phyloP scores from a whole-genome alignment of 2,113 vertebrate species.

The Laticauda laticaudata region DNA sequence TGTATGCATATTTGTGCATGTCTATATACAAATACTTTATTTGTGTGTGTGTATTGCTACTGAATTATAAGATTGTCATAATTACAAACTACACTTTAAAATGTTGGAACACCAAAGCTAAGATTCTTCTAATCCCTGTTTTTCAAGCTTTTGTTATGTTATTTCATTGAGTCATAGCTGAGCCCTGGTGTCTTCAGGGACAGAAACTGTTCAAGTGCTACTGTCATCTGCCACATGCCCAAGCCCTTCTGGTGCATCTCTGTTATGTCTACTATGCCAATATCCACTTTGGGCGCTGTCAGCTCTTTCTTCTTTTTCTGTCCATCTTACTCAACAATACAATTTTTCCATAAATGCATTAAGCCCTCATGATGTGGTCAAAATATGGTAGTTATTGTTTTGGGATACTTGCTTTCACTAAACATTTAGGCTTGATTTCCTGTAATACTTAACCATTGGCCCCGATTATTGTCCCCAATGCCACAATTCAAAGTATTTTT shows the following conservation, averaged over 20 bases:
- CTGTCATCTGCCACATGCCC: not conserved
- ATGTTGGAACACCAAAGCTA: not conserved
- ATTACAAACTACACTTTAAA: not conserved
- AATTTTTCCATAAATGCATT: not conserved
- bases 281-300: not conserved
- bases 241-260: not conserved
- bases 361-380: not conserved
- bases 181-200: not conserved
- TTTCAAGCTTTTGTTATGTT: not conserved
- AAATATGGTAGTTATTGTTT: not conserved
- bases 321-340: not conserved
- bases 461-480: not conserved
- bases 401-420: not conserved
- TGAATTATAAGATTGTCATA: not conserved
- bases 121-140: not conserved
- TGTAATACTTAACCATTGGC: not conserved
- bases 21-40: not conserved
- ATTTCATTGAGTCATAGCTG: not conserved
- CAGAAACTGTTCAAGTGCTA: not conserved
- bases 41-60: not conserved
- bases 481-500: not conserved
- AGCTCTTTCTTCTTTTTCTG: not conserved
- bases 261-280: not conserved
- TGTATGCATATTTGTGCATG: not conserved
- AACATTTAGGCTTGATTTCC: not conserved